Conservation (phyloP, 2,113 vertebrate species). For the Labeo catla region DNA sequence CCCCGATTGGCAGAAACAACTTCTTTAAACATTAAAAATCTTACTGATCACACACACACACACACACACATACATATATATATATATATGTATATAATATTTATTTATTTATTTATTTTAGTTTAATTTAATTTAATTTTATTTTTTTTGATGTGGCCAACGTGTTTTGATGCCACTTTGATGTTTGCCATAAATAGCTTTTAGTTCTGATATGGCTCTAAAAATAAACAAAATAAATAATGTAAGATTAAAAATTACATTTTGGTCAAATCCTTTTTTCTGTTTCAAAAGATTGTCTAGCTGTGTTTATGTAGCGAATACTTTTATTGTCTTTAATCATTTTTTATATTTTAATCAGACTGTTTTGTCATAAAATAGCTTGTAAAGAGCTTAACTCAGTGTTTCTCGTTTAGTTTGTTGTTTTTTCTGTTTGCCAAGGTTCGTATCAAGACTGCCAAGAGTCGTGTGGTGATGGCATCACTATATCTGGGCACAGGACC, state of each 20-base stretch:
- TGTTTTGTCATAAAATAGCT: neutral
- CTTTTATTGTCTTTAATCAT: neutral
- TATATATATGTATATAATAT: no score
- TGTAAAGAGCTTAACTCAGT: neutral
- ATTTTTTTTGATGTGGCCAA: no score
- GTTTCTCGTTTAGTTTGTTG: neutral
- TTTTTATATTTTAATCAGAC: neutral
- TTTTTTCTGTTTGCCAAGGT: constrained; percentile 71
- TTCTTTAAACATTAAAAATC: no score
- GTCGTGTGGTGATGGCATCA: constrained; percentile 93
- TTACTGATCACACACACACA: no score
- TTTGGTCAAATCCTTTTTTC: neutral
- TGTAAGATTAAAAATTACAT: neutral
- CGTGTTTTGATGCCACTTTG: neutral
- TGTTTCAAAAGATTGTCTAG: neutral
- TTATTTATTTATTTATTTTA: no score
- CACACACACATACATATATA: no score
- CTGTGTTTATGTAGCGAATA: neutral
- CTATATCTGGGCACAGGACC: constrained; percentile 93
- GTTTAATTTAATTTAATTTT: no score
- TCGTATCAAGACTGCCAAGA: constrained; percentile 86
- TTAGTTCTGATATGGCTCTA: neutral
- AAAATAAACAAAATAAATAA: neutral
- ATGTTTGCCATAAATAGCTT: neutral
- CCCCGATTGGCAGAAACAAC: no score